Percentiles rank a stretch among this genome's conserved stretches.
Conservation (phyloP, 2,797 vertebrate genomes). For the Takifugu ocellatus region DNA sequence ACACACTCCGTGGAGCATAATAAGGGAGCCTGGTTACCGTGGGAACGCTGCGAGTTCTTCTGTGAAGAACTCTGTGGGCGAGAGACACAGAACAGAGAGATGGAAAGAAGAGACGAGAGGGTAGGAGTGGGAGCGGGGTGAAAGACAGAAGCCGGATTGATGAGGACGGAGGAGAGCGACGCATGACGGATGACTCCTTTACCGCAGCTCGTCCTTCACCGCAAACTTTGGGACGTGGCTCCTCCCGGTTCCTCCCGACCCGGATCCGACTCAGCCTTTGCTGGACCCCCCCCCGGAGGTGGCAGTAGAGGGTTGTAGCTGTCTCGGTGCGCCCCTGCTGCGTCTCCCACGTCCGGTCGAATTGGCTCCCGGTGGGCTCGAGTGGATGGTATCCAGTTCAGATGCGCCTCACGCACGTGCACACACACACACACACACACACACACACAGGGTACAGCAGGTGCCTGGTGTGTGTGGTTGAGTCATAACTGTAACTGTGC, state of each 20-base stretch:
- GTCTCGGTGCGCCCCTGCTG: slow-evolving; percentile 2
- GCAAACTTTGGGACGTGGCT: slow-evolving; percentile 17
- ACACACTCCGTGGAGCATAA: slow-evolving; percentile 48
- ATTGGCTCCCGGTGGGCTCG: slow-evolving; percentile 32
- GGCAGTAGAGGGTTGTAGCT: no score
- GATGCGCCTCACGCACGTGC: slow-evolving; percentile 1
- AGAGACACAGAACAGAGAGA: slow-evolving; percentile 66
- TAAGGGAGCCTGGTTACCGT: slow-evolving; percentile 71
- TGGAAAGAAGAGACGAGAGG: slow-evolving; percentile 42
- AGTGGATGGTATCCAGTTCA: slow-evolving; percentile 16
- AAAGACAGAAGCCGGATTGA: slow-evolving; percentile 58
- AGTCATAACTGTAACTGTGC: slow-evolving; percentile 60
- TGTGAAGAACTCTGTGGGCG: slow-evolving; percentile 76
- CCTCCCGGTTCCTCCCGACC: slow-evolving; percentile 7
- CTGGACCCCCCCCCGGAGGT: slow-evolving; percentile 1
- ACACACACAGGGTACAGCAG: slow-evolving; percentile 43
- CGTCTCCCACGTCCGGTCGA: slow-evolving; percentile 32
- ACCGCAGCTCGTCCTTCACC: slow-evolving; percentile 13
- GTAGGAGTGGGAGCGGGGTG: slow-evolving; percentile 59
- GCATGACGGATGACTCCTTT: slow-evolving; percentile 6
- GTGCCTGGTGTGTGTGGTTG: slow-evolving; percentile 45
- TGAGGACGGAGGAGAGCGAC: slow-evolving; percentile 38
- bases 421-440: slow-evolving; percentile 8
- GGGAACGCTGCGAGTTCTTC: slow-evolving; percentile 73
- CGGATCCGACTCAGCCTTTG: slow-evolving; percentile 22